These are phyloP conservation scores for Leucozona laternaria DNA, from an alignment of 2,888 invertebrate species.

Conservation along the genomic window DNA sequence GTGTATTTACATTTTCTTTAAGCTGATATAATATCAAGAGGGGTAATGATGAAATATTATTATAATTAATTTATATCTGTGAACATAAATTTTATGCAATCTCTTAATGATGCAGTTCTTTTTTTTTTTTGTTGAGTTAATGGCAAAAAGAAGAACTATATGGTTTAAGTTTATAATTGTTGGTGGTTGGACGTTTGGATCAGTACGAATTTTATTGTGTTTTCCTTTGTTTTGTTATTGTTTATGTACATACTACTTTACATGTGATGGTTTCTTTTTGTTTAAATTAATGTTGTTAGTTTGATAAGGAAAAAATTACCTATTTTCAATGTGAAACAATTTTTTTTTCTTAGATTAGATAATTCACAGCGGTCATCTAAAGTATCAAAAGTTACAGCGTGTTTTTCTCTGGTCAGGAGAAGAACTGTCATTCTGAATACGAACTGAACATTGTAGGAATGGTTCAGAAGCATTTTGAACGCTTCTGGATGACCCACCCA, in stretches of 20 bases:
- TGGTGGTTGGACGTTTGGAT: slow-evolving; percentile 45
- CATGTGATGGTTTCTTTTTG: slow-evolving; percentile 22
- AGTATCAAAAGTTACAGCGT: too few species aligned
- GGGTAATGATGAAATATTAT: slow-evolving; percentile 47
- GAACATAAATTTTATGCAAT: slow-evolving; percentile 64
- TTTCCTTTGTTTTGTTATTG: slow-evolving; percentile 9
- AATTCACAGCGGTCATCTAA: too few species aligned
- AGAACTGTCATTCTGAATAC: too few species aligned
- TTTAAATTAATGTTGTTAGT: slow-evolving; percentile 34
- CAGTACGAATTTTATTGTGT: slow-evolving; percentile 30
- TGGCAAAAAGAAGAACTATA: slow-evolving; percentile 18
- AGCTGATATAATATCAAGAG: slow-evolving; percentile 61
- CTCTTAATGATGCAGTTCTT: slow-evolving; percentile 36
- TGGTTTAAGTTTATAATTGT: slow-evolving; percentile 18
- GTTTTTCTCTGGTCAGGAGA: too few species aligned
- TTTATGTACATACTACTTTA: slow-evolving; percentile 30
- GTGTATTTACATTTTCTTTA: slow-evolving; percentile 62
- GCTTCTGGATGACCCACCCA: too few species aligned
- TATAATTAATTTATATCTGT: slow-evolving; percentile 20
- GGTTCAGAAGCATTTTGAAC: too few species aligned
- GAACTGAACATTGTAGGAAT: too few species aligned
- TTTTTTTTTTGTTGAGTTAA: neutral
- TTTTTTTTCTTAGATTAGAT: too few species aligned
- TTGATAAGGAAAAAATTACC: neutral
- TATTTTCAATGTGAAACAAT: too few species aligned